Evolutionary conservation across 2,888 invertebrate species (phyloP).

Genomic region (Atrina japonica): DNA sequence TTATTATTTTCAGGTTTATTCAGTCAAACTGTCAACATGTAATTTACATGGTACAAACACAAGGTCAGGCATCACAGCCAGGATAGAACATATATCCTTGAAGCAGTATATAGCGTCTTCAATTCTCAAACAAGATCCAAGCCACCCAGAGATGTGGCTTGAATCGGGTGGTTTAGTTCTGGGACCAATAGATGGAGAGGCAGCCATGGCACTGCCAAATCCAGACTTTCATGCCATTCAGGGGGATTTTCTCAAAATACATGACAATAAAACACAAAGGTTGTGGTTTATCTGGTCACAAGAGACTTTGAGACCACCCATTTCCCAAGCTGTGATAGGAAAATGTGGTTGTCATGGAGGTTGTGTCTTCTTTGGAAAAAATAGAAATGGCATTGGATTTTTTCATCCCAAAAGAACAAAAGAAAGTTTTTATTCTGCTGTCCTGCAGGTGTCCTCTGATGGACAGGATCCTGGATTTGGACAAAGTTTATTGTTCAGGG

Average conservation of each 20-base stretch:
- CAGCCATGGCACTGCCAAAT: constrained; percentile 85
- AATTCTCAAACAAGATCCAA: constrained; percentile 62
- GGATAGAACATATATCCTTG: constrained; percentile 88
- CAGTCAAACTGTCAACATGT: constrained; percentile 93
- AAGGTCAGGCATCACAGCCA: constrained; percentile 92
- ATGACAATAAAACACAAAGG: constrained; percentile 91
- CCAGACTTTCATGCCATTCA: constrained; percentile 77
- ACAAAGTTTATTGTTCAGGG: constrained; percentile 94
- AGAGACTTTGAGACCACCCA: constrained; percentile 79
- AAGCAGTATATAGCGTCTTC: constrained; percentile 86
- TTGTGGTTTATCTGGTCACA: constrained; percentile 97
- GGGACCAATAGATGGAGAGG: constrained; percentile 94
- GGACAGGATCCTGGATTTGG: constrained; percentile 92
- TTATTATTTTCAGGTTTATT: constrained; percentile 86
- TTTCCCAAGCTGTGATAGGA: constrained; percentile 58
- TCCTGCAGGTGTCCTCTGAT: constrained; percentile 72
- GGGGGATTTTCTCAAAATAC: constrained; percentile 81
- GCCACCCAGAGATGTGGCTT: constrained; percentile 85
- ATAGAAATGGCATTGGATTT: constrained; percentile 93
- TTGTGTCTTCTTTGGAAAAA: constrained; percentile 95
- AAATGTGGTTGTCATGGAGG: constrained; percentile 98
- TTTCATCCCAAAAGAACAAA: constrained; percentile 86
- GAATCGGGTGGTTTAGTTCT: constrained; percentile 95
- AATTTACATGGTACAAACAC: constrained; percentile 97
- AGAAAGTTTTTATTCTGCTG: constrained; percentile 63